These are phyloP conservation scores for Melitaea cinxia DNA, from an alignment of 1,140 invertebrate species.

Conservation along the genomic window DNA sequence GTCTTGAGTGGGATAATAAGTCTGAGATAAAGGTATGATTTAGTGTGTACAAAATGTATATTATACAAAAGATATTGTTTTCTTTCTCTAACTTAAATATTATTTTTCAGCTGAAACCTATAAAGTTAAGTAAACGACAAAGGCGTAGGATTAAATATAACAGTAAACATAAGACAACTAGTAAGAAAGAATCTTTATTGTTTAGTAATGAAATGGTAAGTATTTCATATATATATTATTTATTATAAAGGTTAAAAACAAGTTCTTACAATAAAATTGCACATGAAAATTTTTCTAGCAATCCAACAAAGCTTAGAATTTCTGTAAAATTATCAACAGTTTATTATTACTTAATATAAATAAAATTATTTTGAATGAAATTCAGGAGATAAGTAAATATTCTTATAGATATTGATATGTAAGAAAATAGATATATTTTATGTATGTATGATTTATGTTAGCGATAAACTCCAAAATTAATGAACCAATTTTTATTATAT, in stretches of 20 bases:
- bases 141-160: slow-evolving; percentile 52
- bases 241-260: too few relatives aligned
- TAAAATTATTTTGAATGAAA: too few relatives aligned
- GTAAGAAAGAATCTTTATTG: slow-evolving; percentile 43
- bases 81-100: not conserved
- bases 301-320: too few relatives aligned
- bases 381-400: too few relatives aligned
- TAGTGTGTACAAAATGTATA: not conserved
- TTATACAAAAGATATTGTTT: slow-evolving; percentile 3
- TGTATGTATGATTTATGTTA: too few relatives aligned
- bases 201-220: slow-evolving; percentile 62
- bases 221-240: slow-evolving; percentile 21
- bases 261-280: too few relatives aligned
- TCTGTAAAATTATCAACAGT: too few relatives aligned
- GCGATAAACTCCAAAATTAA: too few relatives aligned
- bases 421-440: too few relatives aligned
- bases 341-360: not conserved
- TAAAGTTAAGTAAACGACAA: slow-evolving; percentile 61
- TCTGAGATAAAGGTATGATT: slow-evolving; percentile 46
- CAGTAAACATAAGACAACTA: slow-evolving; percentile 33
- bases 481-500: too few relatives aligned
- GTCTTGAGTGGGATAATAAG: slow-evolving; percentile 56
- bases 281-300: too few relatives aligned
- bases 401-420: too few relatives aligned
- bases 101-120: slow-evolving; percentile 46